Base-by-base conservation (phyloP, 2,797 vertebrate genomes). In the Poeciliopsis infans region DNA sequence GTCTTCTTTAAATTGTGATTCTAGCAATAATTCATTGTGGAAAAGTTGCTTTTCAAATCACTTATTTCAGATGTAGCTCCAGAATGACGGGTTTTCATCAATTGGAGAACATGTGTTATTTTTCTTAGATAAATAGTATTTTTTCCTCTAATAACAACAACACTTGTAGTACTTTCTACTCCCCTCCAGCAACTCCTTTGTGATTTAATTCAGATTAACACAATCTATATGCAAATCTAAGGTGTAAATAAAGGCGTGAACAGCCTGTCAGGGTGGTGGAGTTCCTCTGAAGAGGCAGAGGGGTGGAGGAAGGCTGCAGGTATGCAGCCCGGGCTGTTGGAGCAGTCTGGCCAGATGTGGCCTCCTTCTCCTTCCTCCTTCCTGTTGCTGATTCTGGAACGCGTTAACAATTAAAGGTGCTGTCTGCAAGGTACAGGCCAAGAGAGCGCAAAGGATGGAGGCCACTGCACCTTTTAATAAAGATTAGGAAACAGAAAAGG, bases 291-390 rank as follows among this genome's bases (percentile, higher is more conserved):
- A 64, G 61, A 66, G 71, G 66, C 53, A 66, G n/a, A 81, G 87
- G 91, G 77, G 89, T 83, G 85, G 80, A 74, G 80, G 46, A 64
- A 84, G 79, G 79, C 13, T 5, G 57, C 13, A 11, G 92, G 93
- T 89, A 96, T 96, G 95, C 59, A 18, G 79, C 46, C 87, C 0
- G 89, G 91, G 93, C 95, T 90, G 95, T 95, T 64, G 68, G 92
- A 91, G 92, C 39, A 87, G 92, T 94, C 87, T 15, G 57, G 83
- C 85, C 84, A 71, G 90, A 86, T 80, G 47, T 55, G 15, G n/a
- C 18, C 47, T 43, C 78, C 23, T 45, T 83, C 20, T 20, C 0
- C 8, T 25, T 43, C 43, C 75, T 74, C 15, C 41, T 70, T 70
- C 13, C 41, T 45, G 3, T 16, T 0, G 41, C 31, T 69, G 2